These are phyloP conservation scores for Eremobia ochroleuca DNA, from an alignment of 2,888 invertebrate species.

Conservation along the genomic window DNA sequence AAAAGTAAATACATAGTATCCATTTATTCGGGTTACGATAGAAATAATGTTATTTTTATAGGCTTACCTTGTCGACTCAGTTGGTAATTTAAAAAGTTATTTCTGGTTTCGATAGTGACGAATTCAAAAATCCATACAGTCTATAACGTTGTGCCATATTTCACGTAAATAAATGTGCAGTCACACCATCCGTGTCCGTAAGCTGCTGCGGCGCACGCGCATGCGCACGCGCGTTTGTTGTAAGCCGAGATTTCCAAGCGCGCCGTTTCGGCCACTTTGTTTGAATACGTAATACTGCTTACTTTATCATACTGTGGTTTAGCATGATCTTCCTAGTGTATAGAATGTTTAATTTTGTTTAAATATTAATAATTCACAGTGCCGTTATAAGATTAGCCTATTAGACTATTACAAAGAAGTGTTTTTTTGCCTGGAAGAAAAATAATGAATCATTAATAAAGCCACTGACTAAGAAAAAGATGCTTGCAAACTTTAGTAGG, in stretches of 20 bases:
- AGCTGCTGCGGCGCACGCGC: no score
- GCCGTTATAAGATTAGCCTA: not conserved
- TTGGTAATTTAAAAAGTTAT: no score
- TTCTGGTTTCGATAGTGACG: no score
- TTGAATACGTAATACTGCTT: not conserved
- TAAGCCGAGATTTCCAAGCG: no score
- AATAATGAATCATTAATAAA: conserved; percentile 19
- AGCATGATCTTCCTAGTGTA: not conserved
- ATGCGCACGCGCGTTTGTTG: no score
- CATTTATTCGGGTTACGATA: not conserved
- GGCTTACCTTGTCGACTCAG: not conserved
- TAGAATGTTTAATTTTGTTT: not conserved
- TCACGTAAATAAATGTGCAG: no score
- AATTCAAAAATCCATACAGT: no score
- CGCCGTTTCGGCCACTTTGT: not conserved
- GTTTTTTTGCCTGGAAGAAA: not conserved
- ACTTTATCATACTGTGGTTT: not conserved
- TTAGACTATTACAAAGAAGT: not conserved
- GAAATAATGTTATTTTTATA: not conserved
- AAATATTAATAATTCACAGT: not conserved
- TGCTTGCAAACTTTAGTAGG: conserved; percentile 14
- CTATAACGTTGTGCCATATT: no score
- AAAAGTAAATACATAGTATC: not conserved
- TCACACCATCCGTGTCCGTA: no score
- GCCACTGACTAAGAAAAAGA: conserved; percentile 19